Conservation (phyloP, 2,113 vertebrate genomes). For the human (Homo sapiens) region GRCh38 chr6:75696001-75696500, state of each 20-base stretch:
- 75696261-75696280: background rate
- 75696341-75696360: background rate
- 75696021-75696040: background rate
- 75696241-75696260: conserved; percentile 13
- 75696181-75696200: background rate
- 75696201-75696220: conserved; percentile 12
- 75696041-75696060: background rate
- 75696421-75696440: conserved; percentile 1
- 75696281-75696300: conserved; percentile 3
- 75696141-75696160: background rate
- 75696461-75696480: background rate
- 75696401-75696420: conserved; percentile 34
- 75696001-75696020: background rate
- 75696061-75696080: background rate
- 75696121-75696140: background rate
- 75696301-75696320: background rate
- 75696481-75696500: background rate
- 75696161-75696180: background rate
- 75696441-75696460: background rate
- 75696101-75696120: background rate
- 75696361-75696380: background rate
- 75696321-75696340: background rate
- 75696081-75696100: background rate
- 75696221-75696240: conserved; percentile 8
- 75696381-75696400: conserved; percentile 18